Conservation (phyloP, 2,113 vertebrate species). For the Propithecus coquereli region DNA sequence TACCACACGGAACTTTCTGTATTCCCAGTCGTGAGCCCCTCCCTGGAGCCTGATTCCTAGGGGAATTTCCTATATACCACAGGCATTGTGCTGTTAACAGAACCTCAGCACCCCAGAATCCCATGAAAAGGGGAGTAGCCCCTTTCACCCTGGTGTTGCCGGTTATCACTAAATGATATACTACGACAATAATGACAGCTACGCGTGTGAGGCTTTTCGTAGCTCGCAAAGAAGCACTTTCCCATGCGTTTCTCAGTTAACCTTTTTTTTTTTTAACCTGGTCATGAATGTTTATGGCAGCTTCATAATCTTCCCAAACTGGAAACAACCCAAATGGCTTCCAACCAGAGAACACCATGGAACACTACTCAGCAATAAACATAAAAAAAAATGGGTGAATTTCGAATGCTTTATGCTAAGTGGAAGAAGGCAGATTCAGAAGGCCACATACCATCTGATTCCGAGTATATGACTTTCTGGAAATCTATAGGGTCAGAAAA, state of each 20-base stretch:
- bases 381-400: accelerated
- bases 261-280: background rate
- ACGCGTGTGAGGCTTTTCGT: background rate
- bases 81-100: background rate
- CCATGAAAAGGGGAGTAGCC: background rate
- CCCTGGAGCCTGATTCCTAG: background rate
- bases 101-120: background rate
- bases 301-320: background rate
- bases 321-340: background rate
- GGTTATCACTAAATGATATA: background rate
- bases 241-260: background rate
- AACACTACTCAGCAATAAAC: background rate
- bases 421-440: background rate
- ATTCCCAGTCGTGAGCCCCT: background rate
- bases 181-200: background rate
- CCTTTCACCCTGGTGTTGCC: background rate
- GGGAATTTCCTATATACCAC: background rate
- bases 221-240: background rate
- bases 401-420: accelerated
- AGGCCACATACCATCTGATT: accelerated
- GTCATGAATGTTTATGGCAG: background rate
- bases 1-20: background rate
- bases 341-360: accelerated
- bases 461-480: accelerated
- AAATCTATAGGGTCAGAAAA: background rate